These are phyloP conservation scores for Ruditapes philippinarum DNA, from an alignment of 1,140 invertebrate genomes.

Conservation along the genomic window DNA sequence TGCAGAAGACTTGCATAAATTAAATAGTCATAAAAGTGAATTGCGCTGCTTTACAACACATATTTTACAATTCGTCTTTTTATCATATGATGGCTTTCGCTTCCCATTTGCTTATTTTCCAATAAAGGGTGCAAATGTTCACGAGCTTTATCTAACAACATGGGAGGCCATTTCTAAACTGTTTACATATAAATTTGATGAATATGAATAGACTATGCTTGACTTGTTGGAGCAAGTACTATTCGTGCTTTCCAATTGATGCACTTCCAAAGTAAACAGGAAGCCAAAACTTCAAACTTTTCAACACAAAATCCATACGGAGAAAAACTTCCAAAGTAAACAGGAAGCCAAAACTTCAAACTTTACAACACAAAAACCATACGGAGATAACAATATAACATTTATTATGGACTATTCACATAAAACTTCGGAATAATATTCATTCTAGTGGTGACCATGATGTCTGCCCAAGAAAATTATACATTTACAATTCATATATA, in stretches of 20 bases:
- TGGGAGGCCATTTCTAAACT: slow-evolving; percentile 56
- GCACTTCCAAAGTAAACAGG: slow-evolving; percentile 38
- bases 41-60: slow-evolving; percentile 42
- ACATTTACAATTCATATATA: slow-evolving; percentile 6
- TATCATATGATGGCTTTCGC: slow-evolving; percentile 47
- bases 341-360: neutral
- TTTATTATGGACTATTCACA: slow-evolving; percentile 51
- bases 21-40: slow-evolving; percentile 46
- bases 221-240: slow-evolving; percentile 54
- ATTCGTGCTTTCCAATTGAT: slow-evolving; percentile 49
- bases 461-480: slow-evolving; percentile 26
- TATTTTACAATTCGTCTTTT: slow-evolving; percentile 56
- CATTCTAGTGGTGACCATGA: slow-evolving; percentile 36
- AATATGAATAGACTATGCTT: slow-evolving; percentile 50
- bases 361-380: neutral
- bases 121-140: slow-evolving; percentile 28
- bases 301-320: neutral
- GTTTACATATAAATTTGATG: slow-evolving; percentile 1
- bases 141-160: slow-evolving; percentile 45
- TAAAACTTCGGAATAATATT: slow-evolving; percentile 64
- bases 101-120: slow-evolving; percentile 62
- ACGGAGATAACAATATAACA: neutral
- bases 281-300: neutral
- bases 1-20: slow-evolving; percentile 12
- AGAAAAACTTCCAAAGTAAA: slow-evolving; percentile 1